Conservation (phyloP, 2,797 vertebrate genomes). For the Capromys pilorides region DNA sequence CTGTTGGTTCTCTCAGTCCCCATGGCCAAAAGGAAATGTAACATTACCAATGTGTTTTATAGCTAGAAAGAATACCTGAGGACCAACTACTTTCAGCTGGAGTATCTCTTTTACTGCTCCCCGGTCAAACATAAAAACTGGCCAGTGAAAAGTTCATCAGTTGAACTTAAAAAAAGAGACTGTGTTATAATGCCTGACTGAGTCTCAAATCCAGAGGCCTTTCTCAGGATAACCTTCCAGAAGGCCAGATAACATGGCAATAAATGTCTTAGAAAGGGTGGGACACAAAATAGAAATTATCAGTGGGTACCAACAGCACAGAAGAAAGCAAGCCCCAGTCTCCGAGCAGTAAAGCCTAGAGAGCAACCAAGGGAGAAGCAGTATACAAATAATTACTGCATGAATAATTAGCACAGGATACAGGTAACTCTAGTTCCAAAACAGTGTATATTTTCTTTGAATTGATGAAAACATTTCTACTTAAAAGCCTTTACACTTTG, state of each 20-base stretch:
- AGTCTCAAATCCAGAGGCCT: not conserved
- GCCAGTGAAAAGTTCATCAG: not conserved
- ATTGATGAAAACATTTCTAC: not conserved
- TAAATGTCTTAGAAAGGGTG: not conserved
- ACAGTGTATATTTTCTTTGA: not conserved
- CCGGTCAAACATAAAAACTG: constrained; percentile 62
- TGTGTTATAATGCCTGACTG: not conserved
- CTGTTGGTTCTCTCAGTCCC: constrained; percentile 51
- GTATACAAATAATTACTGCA: not conserved
- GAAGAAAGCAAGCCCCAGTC: not conserved
- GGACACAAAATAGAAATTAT: not conserved
- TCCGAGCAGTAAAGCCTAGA: not conserved
- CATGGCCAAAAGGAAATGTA: constrained; percentile 13
- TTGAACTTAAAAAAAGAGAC: not conserved
- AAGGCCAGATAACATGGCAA: not conserved
- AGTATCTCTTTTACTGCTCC: constrained; percentile 57
- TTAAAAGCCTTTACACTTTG: not conserved
- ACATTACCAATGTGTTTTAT: constrained; percentile 45
- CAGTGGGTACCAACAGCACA: not conserved
- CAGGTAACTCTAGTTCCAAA: not conserved
- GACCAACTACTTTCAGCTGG: constrained; percentile 19
- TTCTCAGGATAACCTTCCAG: not conserved
- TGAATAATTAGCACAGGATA: not conserved
- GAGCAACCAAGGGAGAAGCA: not conserved
- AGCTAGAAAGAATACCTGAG: constrained; percentile 57